A percentile compares a stretch with the other conserved stretches of the same genome.
These are phyloP conservation scores for Halocynthia roretzi DNA, from an alignment of 23 tunicate species.

Conservation along the genomic window DNA sequence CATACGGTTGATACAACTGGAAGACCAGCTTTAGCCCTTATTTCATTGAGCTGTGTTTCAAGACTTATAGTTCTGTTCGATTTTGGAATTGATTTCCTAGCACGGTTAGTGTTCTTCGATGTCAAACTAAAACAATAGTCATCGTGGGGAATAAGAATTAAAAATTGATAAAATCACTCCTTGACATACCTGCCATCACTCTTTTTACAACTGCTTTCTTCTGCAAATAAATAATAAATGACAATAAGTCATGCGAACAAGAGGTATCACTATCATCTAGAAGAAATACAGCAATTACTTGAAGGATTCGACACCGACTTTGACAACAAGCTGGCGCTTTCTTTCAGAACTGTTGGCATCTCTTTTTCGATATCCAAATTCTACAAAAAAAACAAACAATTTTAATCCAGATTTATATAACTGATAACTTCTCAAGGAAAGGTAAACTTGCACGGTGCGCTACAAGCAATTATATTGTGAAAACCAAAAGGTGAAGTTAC, in stretches of 20 bases:
- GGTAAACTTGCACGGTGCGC: not conserved
- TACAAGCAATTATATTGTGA: not conserved
- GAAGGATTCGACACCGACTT: no score
- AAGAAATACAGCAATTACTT: no score
- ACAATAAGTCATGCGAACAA: no score
- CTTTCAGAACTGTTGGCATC: not conserved
- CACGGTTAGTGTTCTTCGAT: slow-evolving; percentile 25
- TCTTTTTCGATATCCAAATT: not conserved
- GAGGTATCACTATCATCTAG: no score
- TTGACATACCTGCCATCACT: no score
- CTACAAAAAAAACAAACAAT: not conserved
- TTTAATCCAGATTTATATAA: not conserved
- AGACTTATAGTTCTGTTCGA: slow-evolving; percentile 46
- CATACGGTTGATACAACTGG: not conserved
- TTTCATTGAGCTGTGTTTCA: slow-evolving; percentile 66
- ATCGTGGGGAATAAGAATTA: no score
- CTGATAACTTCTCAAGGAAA: not conserved
- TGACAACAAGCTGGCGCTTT: not conserved
- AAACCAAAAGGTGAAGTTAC: not conserved
- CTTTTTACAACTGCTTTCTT: no score
- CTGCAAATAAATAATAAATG: not conserved
- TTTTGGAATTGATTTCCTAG: slow-evolving; percentile 74
- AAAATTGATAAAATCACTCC: no score
- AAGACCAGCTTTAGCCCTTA: slow-evolving; percentile 4
- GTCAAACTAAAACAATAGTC: no score